Percentiles rank a stretch among this genome's conserved stretches.
These are phyloP conservation scores for Pachyseris speciosa DNA, from an alignment of 64 coral and sea anemone species.

Conservation along the genomic window DNA sequence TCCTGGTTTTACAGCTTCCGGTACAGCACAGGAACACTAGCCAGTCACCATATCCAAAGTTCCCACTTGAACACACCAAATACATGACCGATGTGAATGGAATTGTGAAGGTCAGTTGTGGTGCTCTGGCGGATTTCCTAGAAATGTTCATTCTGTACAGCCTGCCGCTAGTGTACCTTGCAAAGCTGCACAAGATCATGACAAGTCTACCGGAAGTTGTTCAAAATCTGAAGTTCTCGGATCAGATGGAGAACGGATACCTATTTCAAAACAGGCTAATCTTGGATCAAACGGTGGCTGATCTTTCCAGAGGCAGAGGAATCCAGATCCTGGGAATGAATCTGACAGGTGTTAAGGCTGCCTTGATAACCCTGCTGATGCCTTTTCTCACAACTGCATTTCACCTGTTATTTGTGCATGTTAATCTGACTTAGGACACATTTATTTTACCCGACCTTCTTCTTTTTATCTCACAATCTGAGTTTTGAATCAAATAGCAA, in stretches of 20 bases:
- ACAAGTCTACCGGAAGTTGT: slow-evolving; percentile 40
- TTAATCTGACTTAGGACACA: neutral
- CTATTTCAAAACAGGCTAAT: slow-evolving; percentile 58
- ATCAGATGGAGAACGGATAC: slow-evolving; percentile 19
- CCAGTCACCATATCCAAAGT: neutral
- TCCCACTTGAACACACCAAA: neutral
- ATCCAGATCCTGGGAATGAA: slow-evolving; percentile 78
- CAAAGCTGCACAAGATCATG: slow-evolving; percentile 73
- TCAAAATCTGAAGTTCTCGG: slow-evolving; percentile 60
- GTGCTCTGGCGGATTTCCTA: slow-evolving; percentile 29
- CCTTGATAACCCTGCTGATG: slow-evolving; percentile 53
- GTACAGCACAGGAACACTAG: neutral
- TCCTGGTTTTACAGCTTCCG: neutral
- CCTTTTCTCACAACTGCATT: slow-evolving; percentile 67
- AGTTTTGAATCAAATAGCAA: too few species aligned
- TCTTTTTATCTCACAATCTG: too few species aligned
- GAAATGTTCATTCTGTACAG: slow-evolving; percentile 70
- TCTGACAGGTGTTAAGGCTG: slow-evolving; percentile 63
- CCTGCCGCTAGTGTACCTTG: slow-evolving; percentile 66
- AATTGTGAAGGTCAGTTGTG: slow-evolving; percentile 31
- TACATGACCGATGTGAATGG: neutral
- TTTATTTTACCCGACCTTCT: neutral
- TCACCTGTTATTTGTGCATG: slow-evolving; percentile 63
- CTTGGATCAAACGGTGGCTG: neutral
- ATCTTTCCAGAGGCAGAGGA: slow-evolving; percentile 26